Conservation (phyloP, 2,888 invertebrate species). For the Cantharis nigra region DNA sequence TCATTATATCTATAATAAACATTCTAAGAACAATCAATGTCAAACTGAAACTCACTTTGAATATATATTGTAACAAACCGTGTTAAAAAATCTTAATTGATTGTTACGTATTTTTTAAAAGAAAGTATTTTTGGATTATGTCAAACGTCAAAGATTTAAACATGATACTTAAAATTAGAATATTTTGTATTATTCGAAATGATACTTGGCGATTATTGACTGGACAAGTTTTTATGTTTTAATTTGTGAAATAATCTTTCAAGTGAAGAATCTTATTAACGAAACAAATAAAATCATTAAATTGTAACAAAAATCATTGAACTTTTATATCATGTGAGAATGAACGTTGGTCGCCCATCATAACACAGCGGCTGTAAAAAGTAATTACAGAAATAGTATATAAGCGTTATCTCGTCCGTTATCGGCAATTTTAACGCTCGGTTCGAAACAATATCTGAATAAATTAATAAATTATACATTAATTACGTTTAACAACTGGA, state of each 20-base stretch:
- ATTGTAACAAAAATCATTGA: slow-evolving; percentile 27
- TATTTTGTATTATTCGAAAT: background rate
- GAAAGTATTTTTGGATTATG: background rate
- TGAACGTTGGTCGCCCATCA: slow-evolving; percentile 15
- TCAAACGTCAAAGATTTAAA: background rate
- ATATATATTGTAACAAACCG: background rate
- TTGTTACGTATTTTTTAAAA: background rate
- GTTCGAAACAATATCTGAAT: slow-evolving; percentile 57
- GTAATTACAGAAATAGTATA: slow-evolving; percentile 28
- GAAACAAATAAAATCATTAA: background rate
- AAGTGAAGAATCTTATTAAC: background rate
- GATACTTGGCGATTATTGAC: background rate
- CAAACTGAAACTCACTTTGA: background rate
- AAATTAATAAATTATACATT: slow-evolving; percentile 59
- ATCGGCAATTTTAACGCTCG: slow-evolving; percentile 56
- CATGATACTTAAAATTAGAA: background rate
- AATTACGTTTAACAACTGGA: slow-evolving; percentile 56
- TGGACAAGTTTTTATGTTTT: background rate
- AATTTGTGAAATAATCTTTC: background rate
- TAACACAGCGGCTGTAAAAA: slow-evolving; percentile 24
- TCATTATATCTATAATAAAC: background rate
- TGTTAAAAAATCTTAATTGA: background rate
- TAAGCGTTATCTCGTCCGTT: slow-evolving; percentile 53
- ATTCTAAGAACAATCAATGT: background rate
- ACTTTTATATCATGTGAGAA: slow-evolving; percentile 25